Evolutionary conservation across 2,113 vertebrate genomes (phyloP).

Genomic region (Cyphomyrus plagiostoma): DNA sequence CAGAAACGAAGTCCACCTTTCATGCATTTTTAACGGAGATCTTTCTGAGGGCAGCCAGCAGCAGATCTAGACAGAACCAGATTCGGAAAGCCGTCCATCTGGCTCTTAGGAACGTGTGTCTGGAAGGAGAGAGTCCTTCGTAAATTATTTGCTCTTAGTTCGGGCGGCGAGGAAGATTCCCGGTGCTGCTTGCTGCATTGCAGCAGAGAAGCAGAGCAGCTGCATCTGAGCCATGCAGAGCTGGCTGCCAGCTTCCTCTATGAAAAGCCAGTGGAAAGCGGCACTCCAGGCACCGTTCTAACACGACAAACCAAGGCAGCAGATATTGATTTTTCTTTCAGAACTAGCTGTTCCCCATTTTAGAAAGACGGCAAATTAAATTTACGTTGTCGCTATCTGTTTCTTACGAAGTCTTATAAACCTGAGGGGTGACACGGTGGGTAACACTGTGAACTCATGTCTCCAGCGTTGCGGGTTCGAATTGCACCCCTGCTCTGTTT

Average conservation of each 20-base stretch:
- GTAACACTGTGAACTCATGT: not conserved
- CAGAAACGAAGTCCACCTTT: not conserved
- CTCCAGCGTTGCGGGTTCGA: not conserved
- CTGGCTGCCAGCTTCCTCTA: not conserved
- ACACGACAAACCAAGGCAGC: not conserved
- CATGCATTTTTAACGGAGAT: not conserved
- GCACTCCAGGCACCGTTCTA: fast-evolving
- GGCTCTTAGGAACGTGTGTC: not conserved
- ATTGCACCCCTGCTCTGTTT: not conserved
- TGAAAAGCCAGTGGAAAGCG: not conserved
- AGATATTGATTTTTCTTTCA: not conserved
- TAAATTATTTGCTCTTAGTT: not conserved
- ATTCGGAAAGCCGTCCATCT: not conserved
- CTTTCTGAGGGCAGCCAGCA: not conserved
- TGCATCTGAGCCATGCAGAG: not conserved
- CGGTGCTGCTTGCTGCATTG: not conserved
- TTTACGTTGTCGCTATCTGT: not conserved
- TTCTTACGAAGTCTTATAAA: not conserved
- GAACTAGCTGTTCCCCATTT: not conserved
- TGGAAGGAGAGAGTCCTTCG: not conserved
- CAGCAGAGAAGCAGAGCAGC: not conserved
- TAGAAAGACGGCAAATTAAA: not conserved
- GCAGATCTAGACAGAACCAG: not conserved
- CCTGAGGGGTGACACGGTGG: not conserved
- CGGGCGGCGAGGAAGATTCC: not conserved